Evolutionary conservation across 2,888 invertebrate genomes (phyloP).

Genomic region (Spilarctia lutea): DNA sequence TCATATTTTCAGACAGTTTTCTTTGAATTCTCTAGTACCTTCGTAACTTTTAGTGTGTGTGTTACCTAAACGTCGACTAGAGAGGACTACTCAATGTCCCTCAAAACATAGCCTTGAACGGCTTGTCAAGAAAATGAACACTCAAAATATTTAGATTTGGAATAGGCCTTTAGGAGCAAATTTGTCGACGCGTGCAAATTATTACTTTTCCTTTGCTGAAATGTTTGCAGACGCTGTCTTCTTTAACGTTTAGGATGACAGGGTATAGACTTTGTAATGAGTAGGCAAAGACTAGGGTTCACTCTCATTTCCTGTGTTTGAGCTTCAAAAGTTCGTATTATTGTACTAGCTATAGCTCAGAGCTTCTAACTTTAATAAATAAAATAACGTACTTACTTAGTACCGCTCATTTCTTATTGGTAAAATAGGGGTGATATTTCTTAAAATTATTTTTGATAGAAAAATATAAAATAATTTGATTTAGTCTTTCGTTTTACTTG

Average conservation of each 20-base stretch:
- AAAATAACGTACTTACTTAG: too few relatives aligned
- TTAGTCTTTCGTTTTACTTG: too few relatives aligned
- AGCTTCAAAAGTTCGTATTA: neutral
- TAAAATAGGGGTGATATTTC: too few relatives aligned
- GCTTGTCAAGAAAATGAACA: neutral
- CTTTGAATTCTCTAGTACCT: neutral
- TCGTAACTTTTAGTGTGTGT: constrained; percentile 4
- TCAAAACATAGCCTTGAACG: neutral
- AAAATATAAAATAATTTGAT: too few relatives aligned
- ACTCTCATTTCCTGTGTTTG: neutral
- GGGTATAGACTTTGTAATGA: neutral
- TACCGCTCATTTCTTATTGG: too few relatives aligned
- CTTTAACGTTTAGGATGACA: neutral
- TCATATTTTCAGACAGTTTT: neutral
- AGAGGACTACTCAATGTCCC: neutral
- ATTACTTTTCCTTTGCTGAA: neutral
- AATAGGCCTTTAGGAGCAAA: neutral
- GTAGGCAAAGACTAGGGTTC: neutral
- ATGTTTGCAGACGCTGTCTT: neutral
- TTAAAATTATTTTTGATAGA: too few relatives aligned
- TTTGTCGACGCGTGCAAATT: neutral
- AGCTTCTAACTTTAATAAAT: too few relatives aligned
- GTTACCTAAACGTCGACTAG: neutral
- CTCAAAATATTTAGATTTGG: neutral
- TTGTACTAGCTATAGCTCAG: neutral